Evolutionary conservation across 2,113 vertebrate species (phyloP), one percentile per base, ranked within the genome.

Genomic region (Pelodiscus sinensis): DNA sequence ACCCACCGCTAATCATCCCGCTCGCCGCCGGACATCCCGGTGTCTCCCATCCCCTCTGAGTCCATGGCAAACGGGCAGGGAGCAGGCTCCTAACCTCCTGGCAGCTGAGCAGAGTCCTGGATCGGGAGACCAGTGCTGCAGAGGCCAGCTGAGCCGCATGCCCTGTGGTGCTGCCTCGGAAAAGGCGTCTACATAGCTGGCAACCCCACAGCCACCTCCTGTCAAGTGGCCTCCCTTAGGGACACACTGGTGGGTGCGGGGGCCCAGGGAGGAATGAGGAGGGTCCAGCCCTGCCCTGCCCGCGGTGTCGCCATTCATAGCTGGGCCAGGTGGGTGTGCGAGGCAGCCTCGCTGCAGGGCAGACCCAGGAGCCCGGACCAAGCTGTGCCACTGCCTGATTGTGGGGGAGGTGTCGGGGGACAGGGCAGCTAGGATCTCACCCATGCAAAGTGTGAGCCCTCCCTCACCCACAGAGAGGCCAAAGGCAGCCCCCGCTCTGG

Each of bases 401-500:
- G 2, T 71, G 22, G 15, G 27, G 13, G 9, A 56, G 38, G 38
- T 44, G 52, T 25, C 44, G 7, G 44, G 44, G 44, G 44, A 44
- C 44, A 44, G 44, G 44, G 44, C 44, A 60, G 51, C 51, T 62
- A 86, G 89, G 77, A 55, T 22, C 82, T 65, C 79, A 77, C 44
- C 21, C 13, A 79, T 19, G 15, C 16, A 9, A 14, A 1, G 65
- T 25, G 54, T 0, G n/a, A 86, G 57, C 55, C 12, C 79, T 27
- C 65, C 9, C 31, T 27, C 56, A 58, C 44, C 51, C 35, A 21
- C 68, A 44, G 22, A 57, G 65, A 68, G 1, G 4, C 31, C 31
- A 68, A 68, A 0, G 0, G 15, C 55, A 71, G 27, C 57, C 51
- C 57, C 35, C 31, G 52, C 1, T 0, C 83, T 2, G 19, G 62